Base-by-base conservation (phyloP, 2,797 vertebrate genomes). In the Anableps anableps region DNA sequence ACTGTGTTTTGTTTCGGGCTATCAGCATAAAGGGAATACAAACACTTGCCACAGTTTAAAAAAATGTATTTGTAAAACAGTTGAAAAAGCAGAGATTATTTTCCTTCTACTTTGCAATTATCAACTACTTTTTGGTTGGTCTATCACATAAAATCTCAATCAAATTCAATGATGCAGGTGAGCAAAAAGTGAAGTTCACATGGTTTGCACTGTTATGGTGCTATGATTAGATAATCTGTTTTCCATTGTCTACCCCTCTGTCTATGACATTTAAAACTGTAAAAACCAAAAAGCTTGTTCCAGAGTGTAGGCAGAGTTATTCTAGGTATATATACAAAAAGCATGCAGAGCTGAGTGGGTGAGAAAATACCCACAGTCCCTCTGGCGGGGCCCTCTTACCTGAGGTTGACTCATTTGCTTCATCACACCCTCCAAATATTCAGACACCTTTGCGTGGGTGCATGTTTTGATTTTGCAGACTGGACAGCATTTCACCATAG, bases 251-350 rank as follows among this genome's bases (percentile, higher is more conserved):
- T 90, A 85, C 80, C 88, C 90, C 80, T 79, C 88, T 88, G 90
- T 86, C 89, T 87, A 90, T 88, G 90, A 93, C 90, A 92, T 91
- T 88, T 85, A 91, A 87, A 88, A 91, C 87, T 89, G 88, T 91
- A 92, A 93, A 91, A 85, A 93, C 80, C 87, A 89, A 95, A 91
- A 88, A 83, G 89, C 87, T 95, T 94, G 88, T 92, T 94, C 84
- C 89, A 90, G 88, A 89, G 86, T 84, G 74, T 83, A 88, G 91
- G 86, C 89, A 93, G 92, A 94, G 94, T 93, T 94, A 94, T 94
- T 93, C 92, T 85, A 88, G 88, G 89, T 90, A 76, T 79, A 84
- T 81, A 83, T 88, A 74, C 84, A 89, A 80, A 78, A 84, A 77
- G 88, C 88, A 89, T 60, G 83, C 81, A 80, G 75, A 83, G 86